Percentiles rank a stretch among this genome's conserved stretches.
phyloP scores from a whole-genome alignment of 2,888 invertebrate species.

The Cheilosia pagana region DNA sequence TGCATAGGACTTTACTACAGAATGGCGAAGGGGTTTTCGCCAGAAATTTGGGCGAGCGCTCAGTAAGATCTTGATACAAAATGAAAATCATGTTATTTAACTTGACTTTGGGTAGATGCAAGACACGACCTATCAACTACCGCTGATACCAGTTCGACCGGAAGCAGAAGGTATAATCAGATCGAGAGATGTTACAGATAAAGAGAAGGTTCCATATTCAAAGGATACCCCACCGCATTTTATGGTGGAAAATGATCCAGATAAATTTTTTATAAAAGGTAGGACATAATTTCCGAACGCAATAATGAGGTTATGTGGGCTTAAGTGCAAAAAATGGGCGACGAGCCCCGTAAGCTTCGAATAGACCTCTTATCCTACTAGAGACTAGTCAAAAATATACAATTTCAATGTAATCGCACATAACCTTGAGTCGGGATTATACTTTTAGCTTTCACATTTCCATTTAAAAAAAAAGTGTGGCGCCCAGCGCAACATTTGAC shows the following conservation, averaged over 20 bases:
- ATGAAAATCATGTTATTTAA: not conserved
- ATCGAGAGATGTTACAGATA: conserved; percentile 85
- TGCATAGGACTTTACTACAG: conserved; percentile 79
- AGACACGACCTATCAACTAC: conserved; percentile 88
- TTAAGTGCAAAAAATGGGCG: not conserved
- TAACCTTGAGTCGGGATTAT: too few species aligned
- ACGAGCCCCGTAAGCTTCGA: not conserved
- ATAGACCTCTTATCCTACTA: too few species aligned
- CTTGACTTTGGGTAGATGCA: conserved; percentile 85
- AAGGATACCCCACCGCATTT: conserved; percentile 82
- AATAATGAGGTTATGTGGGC: too few species aligned
- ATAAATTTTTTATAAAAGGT: conserved; percentile 81
- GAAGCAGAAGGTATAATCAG: conserved; percentile 88
- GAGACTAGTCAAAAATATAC: too few species aligned
- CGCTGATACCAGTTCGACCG: conserved; percentile 87
- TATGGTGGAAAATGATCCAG: conserved; percentile 79
- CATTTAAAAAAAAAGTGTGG: too few species aligned
- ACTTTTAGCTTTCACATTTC: too few species aligned
- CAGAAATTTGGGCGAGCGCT: conserved; percentile 80
- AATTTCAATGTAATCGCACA: too few species aligned
- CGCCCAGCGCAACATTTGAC: too few species aligned
- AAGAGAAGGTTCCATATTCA: conserved; percentile 80
- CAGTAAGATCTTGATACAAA: conserved; percentile 73
- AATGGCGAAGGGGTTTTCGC: conserved; percentile 78
- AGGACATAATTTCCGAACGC: conserved; percentile 3